phyloP scores from a whole-genome alignment of 2,113 vertebrate species.

The Corydoras maculifer region DNA sequence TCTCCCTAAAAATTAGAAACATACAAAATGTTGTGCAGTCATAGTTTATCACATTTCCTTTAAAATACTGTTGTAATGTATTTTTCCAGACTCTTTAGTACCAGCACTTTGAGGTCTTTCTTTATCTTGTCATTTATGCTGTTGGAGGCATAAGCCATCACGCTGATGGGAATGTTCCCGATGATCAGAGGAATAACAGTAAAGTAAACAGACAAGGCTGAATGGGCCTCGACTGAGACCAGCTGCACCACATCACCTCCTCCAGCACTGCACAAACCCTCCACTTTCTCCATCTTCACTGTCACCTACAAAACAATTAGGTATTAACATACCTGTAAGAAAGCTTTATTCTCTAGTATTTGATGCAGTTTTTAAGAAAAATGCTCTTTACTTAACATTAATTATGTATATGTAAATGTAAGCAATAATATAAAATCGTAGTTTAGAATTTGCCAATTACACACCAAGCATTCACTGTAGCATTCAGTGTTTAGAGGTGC shows the following conservation, averaged over 20 bases:
- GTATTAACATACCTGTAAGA: neutral
- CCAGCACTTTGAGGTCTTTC: conserved; percentile 48
- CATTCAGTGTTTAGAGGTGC: too few relatives aligned
- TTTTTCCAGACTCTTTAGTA: conserved; percentile 17
- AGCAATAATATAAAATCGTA: too few relatives aligned
- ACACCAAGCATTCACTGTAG: too few relatives aligned
- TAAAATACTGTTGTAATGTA: neutral
- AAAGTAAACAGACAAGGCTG: conserved; percentile 59
- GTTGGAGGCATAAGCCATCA: conserved; percentile 38
- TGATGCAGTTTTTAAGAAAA: too few relatives aligned
- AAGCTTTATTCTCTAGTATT: too few relatives aligned
- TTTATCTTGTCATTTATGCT: conserved; percentile 27
- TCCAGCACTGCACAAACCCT: conserved; percentile 44
- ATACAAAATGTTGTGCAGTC: neutral
- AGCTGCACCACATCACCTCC: conserved; percentile 12
- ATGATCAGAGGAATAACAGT: conserved; percentile 53
- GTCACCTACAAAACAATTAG: conserved; percentile 30
- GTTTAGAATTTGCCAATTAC: too few relatives aligned
- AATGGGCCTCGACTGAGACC: conserved; percentile 51
- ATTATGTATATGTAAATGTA: too few relatives aligned
- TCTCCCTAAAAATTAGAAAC: conserved; percentile 37
- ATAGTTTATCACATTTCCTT: neutral
- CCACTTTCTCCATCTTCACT: conserved; percentile 34
- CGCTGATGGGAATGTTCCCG: conserved; percentile 56
- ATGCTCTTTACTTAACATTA: too few relatives aligned